Evolutionary conservation across 2,113 vertebrate species (phyloP).

Genomic region (Athene noctua): DNA sequence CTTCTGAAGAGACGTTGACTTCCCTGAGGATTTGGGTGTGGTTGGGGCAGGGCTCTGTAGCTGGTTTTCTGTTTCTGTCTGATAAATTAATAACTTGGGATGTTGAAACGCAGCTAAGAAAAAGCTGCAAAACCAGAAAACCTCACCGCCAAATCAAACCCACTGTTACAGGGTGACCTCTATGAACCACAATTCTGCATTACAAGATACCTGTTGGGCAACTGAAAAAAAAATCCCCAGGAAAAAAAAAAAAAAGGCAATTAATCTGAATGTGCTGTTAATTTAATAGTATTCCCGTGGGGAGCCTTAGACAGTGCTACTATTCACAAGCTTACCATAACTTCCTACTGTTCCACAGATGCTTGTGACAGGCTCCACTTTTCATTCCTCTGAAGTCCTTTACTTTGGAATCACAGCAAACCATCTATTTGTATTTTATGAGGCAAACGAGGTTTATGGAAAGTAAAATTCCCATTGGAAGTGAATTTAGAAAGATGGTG

Average conservation of each 20-base stretch:
- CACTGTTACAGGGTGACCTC: neutral
- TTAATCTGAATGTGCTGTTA: conserved; percentile 42
- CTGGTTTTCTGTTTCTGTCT: neutral
- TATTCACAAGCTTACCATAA: conserved; percentile 15
- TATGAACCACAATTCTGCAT: neutral
- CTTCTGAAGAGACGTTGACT: neutral
- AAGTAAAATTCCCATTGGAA: neutral
- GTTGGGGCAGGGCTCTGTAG: neutral
- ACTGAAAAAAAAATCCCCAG: neutral
- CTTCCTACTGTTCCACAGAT: conserved; percentile 38
- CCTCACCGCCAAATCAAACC: neutral
- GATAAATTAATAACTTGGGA: neutral
- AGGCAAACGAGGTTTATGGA: neutral
- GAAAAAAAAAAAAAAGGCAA: neutral
- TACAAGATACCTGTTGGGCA: conserved; percentile 1
- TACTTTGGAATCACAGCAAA: neutral
- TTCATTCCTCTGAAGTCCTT: neutral
- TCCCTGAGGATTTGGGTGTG: neutral
- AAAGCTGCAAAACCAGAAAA: neutral
- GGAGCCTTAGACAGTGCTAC: conserved; percentile 22
- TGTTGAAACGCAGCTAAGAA: neutral
- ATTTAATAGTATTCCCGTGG: conserved; percentile 23
- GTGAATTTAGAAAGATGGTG: neutral
- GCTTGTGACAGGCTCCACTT: conserved; percentile 7
- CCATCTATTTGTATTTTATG: neutral